Percentiles rank a stretch among this genome's conserved stretches.
Conservation (phyloP, 2,888 invertebrate genomes). For the Sisyra nigra region DNA sequence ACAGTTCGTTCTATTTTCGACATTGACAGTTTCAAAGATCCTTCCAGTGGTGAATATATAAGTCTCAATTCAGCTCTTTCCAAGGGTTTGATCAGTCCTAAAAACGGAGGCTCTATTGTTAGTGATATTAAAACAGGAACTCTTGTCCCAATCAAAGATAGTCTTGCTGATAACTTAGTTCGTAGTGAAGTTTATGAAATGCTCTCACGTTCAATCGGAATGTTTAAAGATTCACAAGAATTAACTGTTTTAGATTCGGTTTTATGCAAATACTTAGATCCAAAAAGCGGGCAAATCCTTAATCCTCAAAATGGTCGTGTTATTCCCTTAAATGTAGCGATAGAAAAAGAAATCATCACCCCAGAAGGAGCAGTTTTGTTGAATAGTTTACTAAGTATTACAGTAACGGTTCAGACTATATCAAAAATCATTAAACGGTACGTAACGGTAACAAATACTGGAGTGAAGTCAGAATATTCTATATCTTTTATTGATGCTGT, state of each 20-base stretch:
- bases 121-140: slow-evolving; percentile 58
- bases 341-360: slow-evolving; percentile 69
- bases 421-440: slow-evolving; percentile 71
- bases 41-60: slow-evolving; percentile 62
- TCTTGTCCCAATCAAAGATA: slow-evolving; percentile 56
- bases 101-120: slow-evolving; percentile 51
- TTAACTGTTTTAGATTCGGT: slow-evolving; percentile 78
- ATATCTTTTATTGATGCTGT: slow-evolving; percentile 68
- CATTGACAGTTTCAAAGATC: slow-evolving; percentile 79
- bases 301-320: slow-evolving; percentile 54
- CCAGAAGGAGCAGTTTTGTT: slow-evolving; percentile 76
- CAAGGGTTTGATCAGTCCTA: slow-evolving; percentile 60
- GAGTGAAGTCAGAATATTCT: slow-evolving; percentile 33
- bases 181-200: slow-evolving; percentile 77
- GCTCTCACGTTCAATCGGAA: slow-evolving; percentile 67
- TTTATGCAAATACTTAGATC: slow-evolving; percentile 71
- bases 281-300: slow-evolving; percentile 70
- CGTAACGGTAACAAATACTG: slow-evolving; percentile 57
- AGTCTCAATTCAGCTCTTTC: slow-evolving; percentile 69
- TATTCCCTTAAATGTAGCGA: slow-evolving; percentile 71
- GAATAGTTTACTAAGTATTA: slow-evolving; percentile 73
- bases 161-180: slow-evolving; percentile 58
- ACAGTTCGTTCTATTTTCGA: slow-evolving; percentile 80
- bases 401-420: slow-evolving; percentile 73
- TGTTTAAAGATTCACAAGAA: slow-evolving; percentile 54